Evolutionary conservation across 2,797 vertebrate species (phyloP), one percentile per base, ranked within the genome.

Genomic region (Amphiprion clarkii): DNA sequence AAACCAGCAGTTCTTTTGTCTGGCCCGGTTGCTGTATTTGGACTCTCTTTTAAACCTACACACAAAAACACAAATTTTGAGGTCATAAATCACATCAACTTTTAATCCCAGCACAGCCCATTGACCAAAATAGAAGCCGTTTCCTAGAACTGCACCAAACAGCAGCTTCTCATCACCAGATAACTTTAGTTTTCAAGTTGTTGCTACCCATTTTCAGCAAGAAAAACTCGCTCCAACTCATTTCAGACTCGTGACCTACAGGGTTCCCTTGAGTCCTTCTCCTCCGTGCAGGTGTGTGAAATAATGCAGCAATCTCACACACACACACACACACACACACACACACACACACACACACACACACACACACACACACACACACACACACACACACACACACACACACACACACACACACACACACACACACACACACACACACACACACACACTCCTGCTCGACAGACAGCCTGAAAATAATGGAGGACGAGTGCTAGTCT

Each of bases 21-120:
- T 21, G 55, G 44, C 1, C 2, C 11, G 23, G 23, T 23, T 23
- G 23, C 55, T 85, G 64, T 70, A 73, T 84, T 71, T 84, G 66
- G 39, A 55, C 2, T 23, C 55, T 31, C 67, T 73, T 52, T 58
- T 2, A 66, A 79, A 86, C 55, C 52, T 39, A n/a, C 60, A 83
- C 65, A 67, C 51, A 59, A 27, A 74, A 23, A 71, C 76, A 64
- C 62, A 52, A 67, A 65, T 1, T 57, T 16, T 42, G n/a, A 55
- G 74, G 76, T 87, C 86, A 91, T 92, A 89, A 91, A 92, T 91
- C 88, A 90, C 64, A 63, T 29, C 75, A 27, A 73, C 74, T 69
- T 87, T 88, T 87, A 87, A 85, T 92, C 84, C 84, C 59, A 23
- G 23, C 3, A 1, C 75, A 57, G 70, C 59, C 31, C 4, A 11